Evolutionary conservation across 92 coral and sea anemone species (phyloP).

Genomic region (Micromussa lordhowensis): DNA sequence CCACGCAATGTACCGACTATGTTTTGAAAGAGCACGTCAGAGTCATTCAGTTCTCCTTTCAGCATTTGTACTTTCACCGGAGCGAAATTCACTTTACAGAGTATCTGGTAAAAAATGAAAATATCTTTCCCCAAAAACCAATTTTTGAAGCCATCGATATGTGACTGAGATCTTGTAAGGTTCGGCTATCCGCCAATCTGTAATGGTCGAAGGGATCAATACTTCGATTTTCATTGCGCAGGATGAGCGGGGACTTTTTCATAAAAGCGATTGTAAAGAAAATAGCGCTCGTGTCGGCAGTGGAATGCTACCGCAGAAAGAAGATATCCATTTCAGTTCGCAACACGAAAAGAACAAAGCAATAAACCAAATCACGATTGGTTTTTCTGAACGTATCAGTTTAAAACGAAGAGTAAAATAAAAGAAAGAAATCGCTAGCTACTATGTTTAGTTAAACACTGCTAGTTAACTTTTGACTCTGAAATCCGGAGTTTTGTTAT

Average conservation of each 20-base stretch:
- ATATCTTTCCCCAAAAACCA: not conserved
- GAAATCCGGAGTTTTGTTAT: too few species aligned
- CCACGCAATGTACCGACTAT: not conserved
- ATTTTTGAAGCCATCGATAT: constrained; percentile 29
- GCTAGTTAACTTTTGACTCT: not conserved
- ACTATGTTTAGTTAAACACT: not conserved
- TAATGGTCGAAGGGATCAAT: not conserved
- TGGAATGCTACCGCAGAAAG: not conserved
- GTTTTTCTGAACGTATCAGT: not conserved
- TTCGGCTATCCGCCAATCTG: not conserved
- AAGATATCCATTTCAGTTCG: not conserved
- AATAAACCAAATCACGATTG: not conserved
- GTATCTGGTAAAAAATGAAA: not conserved
- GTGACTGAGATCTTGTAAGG: constrained; percentile 33
- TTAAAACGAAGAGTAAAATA: not conserved
- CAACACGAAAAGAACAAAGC: not conserved
- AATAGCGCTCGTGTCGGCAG: not conserved
- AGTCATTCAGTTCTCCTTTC: not conserved
- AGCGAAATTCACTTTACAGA: not conserved
- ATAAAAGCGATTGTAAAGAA: not conserved
- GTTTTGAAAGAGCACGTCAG: not conserved
- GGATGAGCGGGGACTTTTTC: not conserved
- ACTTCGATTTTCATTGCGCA: not conserved
- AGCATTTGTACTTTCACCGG: not conserved
- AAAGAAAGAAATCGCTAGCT: not conserved